Base-by-base conservation (phyloP, 1,140 invertebrate genomes). In the Dendrolimus kikuchii region DNA sequence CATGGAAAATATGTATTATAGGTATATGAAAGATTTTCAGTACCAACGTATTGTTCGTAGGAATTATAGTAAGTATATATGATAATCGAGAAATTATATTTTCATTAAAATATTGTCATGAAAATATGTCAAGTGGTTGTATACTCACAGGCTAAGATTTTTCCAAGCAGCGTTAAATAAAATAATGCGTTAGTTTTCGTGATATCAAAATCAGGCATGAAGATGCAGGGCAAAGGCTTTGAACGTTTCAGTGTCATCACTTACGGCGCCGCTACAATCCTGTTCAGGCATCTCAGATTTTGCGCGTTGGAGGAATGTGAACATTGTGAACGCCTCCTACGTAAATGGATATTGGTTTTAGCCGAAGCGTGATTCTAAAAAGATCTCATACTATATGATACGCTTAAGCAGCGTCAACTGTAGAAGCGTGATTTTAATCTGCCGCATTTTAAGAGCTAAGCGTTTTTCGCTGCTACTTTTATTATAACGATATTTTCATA, bases 301-400 rank as follows among this genome's bases (percentile, higher is more conserved):
- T 59, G 72, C 71, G 77, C 77, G 77, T 66, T 84, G 70, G 66
- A 82, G 74, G 63, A 86, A 81, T 75, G 83, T 75, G 72, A 86
- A 74, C 80, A 86, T 79, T 75, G 83, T 75, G 71, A 86, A 74
- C 80, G 83, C 81, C 83, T 86, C 83, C 83, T 86, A 83, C 45
- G 62, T 74, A 74, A 72, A 81, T 77, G 64, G 68, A 72, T 57
- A 77, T 51, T 57, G 69, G 62, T 64, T 71, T 72, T 71, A 75
- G 75, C 77, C 68, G 50, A 83, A 83, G 78, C 80, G 59, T 62
- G 60, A 57, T 52, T 42, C 60, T 55, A 46, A 53, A 54, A 23
- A 23, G 23, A 23, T 3, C 23, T 23, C 23, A 23, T 2, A 23
- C 23, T 23, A 23, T 23, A 23, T 23, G 23, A 23, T 23, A 23